These are phyloP conservation scores for Dicerorhinus sumatrensis DNA, from an alignment of 2,113 vertebrate genomes.

Conservation along the genomic window DNA sequence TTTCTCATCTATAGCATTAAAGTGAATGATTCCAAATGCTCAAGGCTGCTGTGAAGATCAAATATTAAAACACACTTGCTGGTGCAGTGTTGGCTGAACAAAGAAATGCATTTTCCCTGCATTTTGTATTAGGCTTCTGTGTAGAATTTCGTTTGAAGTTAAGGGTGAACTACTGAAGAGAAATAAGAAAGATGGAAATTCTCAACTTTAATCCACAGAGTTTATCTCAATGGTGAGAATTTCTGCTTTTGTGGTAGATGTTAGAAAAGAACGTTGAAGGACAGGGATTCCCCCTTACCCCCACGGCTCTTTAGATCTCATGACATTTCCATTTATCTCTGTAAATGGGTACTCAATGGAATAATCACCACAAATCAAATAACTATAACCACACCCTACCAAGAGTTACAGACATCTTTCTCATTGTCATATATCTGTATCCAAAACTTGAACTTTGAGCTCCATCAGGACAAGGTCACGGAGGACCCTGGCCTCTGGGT, in stretches of 20 bases:
- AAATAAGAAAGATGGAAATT: background rate
- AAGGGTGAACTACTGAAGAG: background rate
- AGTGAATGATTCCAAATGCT: background rate
- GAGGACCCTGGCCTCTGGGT: accelerated
- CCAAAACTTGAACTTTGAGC: background rate
- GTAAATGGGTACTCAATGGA: background rate
- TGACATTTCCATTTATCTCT: background rate
- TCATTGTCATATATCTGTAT: accelerated
- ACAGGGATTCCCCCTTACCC: accelerated
- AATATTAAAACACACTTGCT: background rate
- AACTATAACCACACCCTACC: no score
- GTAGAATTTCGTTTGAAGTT: background rate
- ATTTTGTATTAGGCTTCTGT: background rate
- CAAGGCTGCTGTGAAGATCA: background rate
- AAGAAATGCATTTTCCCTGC: background rate
- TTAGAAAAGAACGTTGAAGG: background rate
- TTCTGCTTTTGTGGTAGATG: background rate
- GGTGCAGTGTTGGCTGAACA: background rate
- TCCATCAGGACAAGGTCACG: accelerated
- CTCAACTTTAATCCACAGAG: background rate
- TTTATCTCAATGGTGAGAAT: background rate
- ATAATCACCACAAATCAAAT: background rate
- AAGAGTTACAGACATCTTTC: no score
- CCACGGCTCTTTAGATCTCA: background rate
- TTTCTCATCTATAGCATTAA: background rate